Conservation (phyloP, 2,888 invertebrate genomes). For the Onthophagus sagittarius region DNA sequence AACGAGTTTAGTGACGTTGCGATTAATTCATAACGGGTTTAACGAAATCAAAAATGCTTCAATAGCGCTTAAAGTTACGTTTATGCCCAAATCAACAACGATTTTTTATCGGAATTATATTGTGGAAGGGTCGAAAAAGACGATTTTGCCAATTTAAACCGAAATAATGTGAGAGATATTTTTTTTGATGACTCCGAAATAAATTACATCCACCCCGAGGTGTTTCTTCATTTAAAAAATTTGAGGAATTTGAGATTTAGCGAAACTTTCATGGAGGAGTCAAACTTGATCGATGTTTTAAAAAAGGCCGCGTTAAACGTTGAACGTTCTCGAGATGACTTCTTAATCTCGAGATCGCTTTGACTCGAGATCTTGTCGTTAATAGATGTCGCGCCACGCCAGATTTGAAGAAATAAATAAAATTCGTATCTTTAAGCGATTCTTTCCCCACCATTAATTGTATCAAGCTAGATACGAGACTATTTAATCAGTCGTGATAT, state of each 20-base stretch:
- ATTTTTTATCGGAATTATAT: constrained; percentile 55
- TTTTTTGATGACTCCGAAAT: constrained; percentile 54
- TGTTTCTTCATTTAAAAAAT: constrained; percentile 50
- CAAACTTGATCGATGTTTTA: constrained; percentile 49
- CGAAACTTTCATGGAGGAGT: constrained; percentile 53
- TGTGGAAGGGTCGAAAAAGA: constrained; percentile 48
- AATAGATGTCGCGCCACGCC: no score
- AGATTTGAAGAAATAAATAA: no score
- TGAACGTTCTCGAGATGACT: no score
- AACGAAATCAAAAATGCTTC: constrained; percentile 48
- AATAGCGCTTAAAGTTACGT: constrained; percentile 46
- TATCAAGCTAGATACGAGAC: no score
- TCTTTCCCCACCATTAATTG: no score
- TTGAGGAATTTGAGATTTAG: constrained; percentile 52
- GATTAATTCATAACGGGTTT: constrained; percentile 57
- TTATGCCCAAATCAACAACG: constrained; percentile 50
- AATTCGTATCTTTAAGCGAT: no score
- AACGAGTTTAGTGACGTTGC: constrained; percentile 50
- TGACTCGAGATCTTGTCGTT: no score
- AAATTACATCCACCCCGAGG: constrained; percentile 52
- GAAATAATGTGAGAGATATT: constrained; percentile 48
- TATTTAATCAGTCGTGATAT: no score
- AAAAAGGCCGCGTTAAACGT: constrained; percentile 42
- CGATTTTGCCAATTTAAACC: constrained; percentile 51
- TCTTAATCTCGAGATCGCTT: no score